These are phyloP conservation scores for Chloroclystis v-ata DNA, from an alignment of 2,888 invertebrate genomes.

Conservation along the genomic window DNA sequence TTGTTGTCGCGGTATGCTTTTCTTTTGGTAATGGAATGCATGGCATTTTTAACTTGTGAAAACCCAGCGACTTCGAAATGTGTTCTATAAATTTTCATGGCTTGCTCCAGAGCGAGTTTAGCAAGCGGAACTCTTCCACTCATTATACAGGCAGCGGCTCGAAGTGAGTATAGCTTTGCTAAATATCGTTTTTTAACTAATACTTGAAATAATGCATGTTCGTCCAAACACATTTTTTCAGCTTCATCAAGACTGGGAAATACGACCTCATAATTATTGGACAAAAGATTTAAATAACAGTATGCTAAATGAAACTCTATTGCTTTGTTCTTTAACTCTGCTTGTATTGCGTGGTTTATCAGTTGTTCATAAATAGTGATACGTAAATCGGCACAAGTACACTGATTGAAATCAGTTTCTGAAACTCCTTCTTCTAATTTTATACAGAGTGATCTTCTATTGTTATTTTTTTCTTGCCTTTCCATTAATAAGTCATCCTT, in stretches of 20 bases:
- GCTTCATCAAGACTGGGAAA: conserved; percentile 53
- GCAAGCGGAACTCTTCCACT: conserved; percentile 44
- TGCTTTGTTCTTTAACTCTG: conserved; percentile 57
- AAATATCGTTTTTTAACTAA: conserved; percentile 50
- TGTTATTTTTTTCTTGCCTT: conserved; percentile 31
- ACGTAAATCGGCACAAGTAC: conserved; percentile 60
- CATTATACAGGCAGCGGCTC: conserved; percentile 50
- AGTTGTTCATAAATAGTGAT: conserved; percentile 61
- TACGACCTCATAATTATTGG: conserved; percentile 45
- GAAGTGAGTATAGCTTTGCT: conserved; percentile 57
- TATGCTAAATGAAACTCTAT: conserved; percentile 55
- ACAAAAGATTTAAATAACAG: conserved; percentile 50
- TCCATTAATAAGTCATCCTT: conserved; percentile 39
- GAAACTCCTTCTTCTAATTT: conserved; percentile 59
- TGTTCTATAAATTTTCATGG: conserved; percentile 50
- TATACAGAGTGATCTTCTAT: conserved; percentile 39
- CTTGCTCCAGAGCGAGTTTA: conserved; percentile 51
- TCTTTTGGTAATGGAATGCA: conserved; percentile 37
- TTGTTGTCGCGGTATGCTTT: conserved; percentile 45
- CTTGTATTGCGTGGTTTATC: conserved; percentile 59
- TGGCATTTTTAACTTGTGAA: conserved; percentile 41
- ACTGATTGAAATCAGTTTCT: conserved; percentile 51
- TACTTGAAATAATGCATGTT: conserved; percentile 15
- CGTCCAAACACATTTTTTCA: conserved; percentile 43
- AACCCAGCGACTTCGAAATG: conserved; percentile 48